Evolutionary conservation across 2,113 vertebrate genomes (phyloP).

Genomic region (Tyrannus savana): DNA sequence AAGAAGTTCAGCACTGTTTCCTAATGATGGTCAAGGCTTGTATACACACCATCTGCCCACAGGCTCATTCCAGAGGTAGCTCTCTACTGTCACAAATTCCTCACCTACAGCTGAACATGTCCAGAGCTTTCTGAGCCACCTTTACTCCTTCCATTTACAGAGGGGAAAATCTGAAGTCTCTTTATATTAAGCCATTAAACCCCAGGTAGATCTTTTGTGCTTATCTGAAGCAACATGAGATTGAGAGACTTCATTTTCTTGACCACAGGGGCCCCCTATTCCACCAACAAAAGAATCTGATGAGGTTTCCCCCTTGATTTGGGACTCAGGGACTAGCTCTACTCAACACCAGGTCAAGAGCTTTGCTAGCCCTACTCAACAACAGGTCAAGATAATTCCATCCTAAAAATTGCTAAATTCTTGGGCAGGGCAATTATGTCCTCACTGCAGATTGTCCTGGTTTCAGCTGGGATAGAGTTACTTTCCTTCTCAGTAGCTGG

Average conservation of each 20-base stretch:
- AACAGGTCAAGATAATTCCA: background rate
- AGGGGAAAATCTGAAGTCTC: background rate
- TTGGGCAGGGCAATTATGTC: background rate
- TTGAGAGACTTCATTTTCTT: background rate
- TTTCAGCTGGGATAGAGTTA: background rate
- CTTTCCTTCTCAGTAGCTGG: background rate
- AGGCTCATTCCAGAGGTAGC: background rate
- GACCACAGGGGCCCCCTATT: background rate
- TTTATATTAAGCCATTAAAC: background rate
- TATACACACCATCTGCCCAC: background rate
- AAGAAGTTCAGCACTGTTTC: background rate
- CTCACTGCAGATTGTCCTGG: background rate
- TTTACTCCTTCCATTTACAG: background rate
- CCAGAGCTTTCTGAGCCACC: background rate
- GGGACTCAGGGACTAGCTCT: background rate
- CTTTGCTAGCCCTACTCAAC: background rate
- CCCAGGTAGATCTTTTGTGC: background rate
- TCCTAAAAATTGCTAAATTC: background rate
- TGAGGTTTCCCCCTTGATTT: background rate
- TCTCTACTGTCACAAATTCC: background rate
- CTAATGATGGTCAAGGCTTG: background rate
- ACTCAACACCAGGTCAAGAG: background rate
- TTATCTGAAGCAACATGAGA: background rate
- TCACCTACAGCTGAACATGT: rapidly evolving
- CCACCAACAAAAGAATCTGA: background rate